These are phyloP conservation scores for Diabrotica virgifera DNA, from an alignment of 1,140 invertebrate genomes.

Conservation along the genomic window DNA sequence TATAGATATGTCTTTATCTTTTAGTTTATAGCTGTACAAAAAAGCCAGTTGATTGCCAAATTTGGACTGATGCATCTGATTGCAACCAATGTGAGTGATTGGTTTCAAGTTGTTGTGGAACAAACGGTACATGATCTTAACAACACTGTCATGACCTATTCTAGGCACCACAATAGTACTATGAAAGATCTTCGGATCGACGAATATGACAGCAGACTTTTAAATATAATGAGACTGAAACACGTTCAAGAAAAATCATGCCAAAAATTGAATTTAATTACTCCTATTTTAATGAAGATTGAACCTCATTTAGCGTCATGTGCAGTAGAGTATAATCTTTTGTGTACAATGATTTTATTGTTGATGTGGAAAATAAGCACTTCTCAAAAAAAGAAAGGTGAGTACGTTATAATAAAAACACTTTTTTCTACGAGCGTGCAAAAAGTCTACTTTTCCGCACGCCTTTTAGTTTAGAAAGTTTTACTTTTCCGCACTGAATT, in stretches of 20 bases:
- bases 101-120: slow-evolving; percentile 75
- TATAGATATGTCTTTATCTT: no score
- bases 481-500: no score
- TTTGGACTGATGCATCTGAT: slow-evolving; percentile 81
- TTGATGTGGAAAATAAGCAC: slow-evolving; percentile 62
- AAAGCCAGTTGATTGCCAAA: slow-evolving; percentile 62
- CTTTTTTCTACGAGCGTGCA: no score
- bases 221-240: slow-evolving; percentile 27
- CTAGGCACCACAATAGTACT: neutral
- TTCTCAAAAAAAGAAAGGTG: neutral
- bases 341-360: slow-evolving; percentile 64
- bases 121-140: slow-evolving; percentile 74
- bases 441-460: no score
- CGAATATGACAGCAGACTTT: slow-evolving; percentile 18
- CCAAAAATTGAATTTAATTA: slow-evolving; percentile 57
- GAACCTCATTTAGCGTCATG: slow-evolving; percentile 69
- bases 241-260: slow-evolving; percentile 42
- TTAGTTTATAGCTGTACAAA: slow-evolving; percentile 52
- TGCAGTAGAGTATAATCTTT: slow-evolving; percentile 70
- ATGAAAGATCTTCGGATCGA: slow-evolving; percentile 30
- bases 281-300: slow-evolving; percentile 60
- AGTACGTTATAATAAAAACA: neutral
- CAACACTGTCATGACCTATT: neutral
- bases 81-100: slow-evolving; percentile 76
- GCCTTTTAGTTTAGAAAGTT: no score